Conservation (phyloP, 2,888 invertebrate genomes). For the Timandra comae region DNA sequence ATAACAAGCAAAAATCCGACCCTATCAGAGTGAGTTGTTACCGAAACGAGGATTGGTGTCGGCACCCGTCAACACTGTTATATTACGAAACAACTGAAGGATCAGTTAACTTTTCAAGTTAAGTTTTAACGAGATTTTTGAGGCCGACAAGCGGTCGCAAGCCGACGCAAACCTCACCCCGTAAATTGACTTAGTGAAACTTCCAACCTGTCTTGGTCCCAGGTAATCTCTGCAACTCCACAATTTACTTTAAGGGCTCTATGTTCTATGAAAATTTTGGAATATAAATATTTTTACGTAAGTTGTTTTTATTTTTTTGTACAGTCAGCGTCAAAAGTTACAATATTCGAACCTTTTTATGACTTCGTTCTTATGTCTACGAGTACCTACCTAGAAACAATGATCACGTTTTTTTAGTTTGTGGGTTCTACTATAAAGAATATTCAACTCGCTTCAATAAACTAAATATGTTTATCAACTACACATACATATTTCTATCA, state of each 20-base stretch:
- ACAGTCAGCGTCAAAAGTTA: too few relatives aligned
- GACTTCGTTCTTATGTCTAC: too few relatives aligned
- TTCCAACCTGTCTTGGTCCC: conserved; percentile 35
- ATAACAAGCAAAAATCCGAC: conserved; percentile 4
- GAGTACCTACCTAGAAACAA: too few relatives aligned
- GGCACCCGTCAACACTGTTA: conserved; percentile 20
- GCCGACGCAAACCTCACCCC: conserved; percentile 33
- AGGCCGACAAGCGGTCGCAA: conserved; percentile 37
- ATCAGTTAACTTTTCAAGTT: conserved; percentile 31
- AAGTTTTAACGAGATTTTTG: conserved; percentile 66
- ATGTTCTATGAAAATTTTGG: too few relatives aligned
- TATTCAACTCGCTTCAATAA: too few relatives aligned
- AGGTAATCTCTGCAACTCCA: conserved; percentile 33
- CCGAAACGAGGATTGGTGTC: conserved; percentile 6
- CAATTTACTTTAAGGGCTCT: conserved; percentile 29
- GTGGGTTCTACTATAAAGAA: too few relatives aligned
- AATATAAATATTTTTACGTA: too few relatives aligned
- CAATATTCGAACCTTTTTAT: too few relatives aligned
- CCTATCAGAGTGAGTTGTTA: conserved; percentile 16
- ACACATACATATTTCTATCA: too few relatives aligned
- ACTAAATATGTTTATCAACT: too few relatives aligned
- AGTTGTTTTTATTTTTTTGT: too few relatives aligned
- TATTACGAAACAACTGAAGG: conserved; percentile 21
- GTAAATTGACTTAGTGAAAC: conserved; percentile 54
- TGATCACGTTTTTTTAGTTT: too few relatives aligned